phyloP scores from a whole-genome alignment of 2,113 vertebrate genomes.

The Syrmaticus mikado region DNA sequence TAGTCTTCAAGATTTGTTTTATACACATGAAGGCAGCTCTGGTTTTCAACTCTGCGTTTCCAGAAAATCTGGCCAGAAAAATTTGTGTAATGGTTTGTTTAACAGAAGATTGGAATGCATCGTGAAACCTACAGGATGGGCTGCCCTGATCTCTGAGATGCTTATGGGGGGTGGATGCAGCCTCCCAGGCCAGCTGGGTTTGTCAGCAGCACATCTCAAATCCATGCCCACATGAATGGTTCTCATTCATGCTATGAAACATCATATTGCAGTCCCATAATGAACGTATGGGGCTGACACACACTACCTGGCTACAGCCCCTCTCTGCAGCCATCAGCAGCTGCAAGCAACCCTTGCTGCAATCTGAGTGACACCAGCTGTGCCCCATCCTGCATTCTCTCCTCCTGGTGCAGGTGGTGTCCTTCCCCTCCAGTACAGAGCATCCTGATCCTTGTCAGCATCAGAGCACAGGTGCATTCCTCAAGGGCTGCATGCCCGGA shows the following conservation, averaged over 20 bases:
- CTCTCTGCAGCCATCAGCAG: neutral
- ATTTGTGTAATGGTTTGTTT: neutral
- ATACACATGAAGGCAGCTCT: neutral
- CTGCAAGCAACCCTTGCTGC: neutral
- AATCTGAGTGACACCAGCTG: neutral
- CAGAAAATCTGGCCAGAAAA: neutral
- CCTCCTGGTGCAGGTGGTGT: neutral
- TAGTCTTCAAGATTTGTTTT: neutral
- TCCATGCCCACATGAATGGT: rapidly evolving
- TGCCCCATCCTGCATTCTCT: neutral
- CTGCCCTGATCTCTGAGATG: rapidly evolving
- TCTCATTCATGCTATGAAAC: no score
- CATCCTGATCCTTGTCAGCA: neutral
- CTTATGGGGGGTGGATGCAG: rapidly evolving
- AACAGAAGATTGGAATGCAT: neutral
- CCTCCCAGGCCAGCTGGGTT: neutral
- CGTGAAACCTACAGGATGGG: neutral
- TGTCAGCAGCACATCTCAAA: rapidly evolving
- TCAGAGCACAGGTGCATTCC: neutral
- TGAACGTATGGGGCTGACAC: rapidly evolving
- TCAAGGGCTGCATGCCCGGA: neutral
- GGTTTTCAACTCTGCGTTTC: neutral
- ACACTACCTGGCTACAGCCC: neutral
- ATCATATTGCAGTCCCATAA: neutral
- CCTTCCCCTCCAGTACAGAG: neutral